Base-by-base conservation (phyloP, 1,140 invertebrate species). In the Neelides sp. region DNA sequence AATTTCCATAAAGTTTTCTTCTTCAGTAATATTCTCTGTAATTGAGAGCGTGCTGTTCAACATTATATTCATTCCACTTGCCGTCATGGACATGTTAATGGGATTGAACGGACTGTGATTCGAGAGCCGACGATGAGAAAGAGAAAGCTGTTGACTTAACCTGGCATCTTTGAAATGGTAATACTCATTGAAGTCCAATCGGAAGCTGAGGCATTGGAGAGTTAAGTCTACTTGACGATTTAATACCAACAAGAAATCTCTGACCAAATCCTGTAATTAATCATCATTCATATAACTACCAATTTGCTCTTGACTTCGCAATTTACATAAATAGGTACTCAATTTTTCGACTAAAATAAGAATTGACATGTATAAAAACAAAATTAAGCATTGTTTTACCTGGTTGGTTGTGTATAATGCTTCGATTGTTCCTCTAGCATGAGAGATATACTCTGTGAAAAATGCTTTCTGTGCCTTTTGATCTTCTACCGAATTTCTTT, bases 131-230 rank as follows among this genome's bases (percentile, higher is more conserved):
- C 66, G 61, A 44, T 66, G 61, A 26, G 65, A 65, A 48, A 65
- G 68, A 26, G 82, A 85, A 8, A 87, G 68, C 0, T 83, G 82
- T 30, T 78, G 79, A 40, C 78, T 78, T 0, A 89, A 69, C 48
- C 80, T 74, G 39, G 76, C 76, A 63, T 88, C 82, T 41, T 78
- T 77, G 35, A 77, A 77, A 61, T 87, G 85, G 65, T 90, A 91
- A 66, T 85, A 85, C 62, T 88, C 85, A 66, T 89, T 92, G 63
- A 90, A 91, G 68, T 94, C 90, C 22, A 95, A 72, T 23, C 90
- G 76, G 57, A 87, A 88, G 51, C 88, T 88, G 22, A 95, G 75
- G 43, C 88, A 80, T 64, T 90, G 83, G 4, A 95, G 70, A 59
- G 83, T 86, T 27, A 82, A 4, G 63, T 87, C 82, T 51, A 75